Base-by-base conservation (phyloP, 2,113 vertebrate genomes). In the Manacus vitellinus region DNA sequence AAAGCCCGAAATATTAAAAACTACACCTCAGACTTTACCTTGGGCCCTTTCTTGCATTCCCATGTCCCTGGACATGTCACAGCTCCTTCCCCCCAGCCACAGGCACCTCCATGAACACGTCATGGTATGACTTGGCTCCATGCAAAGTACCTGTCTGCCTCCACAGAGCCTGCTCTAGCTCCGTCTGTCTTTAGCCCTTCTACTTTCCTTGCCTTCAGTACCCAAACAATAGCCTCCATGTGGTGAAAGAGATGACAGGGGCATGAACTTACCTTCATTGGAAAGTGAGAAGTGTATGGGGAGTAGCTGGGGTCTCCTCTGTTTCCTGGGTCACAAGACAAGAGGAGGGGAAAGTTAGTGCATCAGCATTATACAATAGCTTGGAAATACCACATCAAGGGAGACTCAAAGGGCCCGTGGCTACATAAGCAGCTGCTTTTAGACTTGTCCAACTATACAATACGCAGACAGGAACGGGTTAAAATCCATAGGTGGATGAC, bases 231-330 rank as follows among this genome's bases (percentile, higher is more conserved):
- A 65, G 52, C 59, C 68, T 70, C 15, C 24, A 16, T 3, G 14
- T 23, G 30, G 70, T 35, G 28, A 43, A 74, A 28, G 0, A 1
- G 37, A 58, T 8, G 35, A 96, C 10, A 4, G 20, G n/a, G 14
- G 8, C 9, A 17, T 19, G 52, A 63, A 80, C 62, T 96, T 94
- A 98, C 98, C 98, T 98, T 97, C 79, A 98, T 93, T 92, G 97
- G 98, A 39, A 98, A 97, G 37, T 98, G 95, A 67, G 98, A 97
- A 54, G 98, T 49, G 2, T 98, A 98, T 0, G 97, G 96, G 15
- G 96, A 94, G 23, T 97, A 96, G 35, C 39, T 55, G 3, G 33
- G 15, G 5, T 94, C 92, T 37, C 82, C 94, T 28, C 33, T 47
- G 61, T 71, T 89, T 88, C 94, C 96, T 63, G 72, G 44, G 62